Base-by-base conservation (phyloP, 2,113 vertebrate species). In the Pardalotus punctatus region DNA sequence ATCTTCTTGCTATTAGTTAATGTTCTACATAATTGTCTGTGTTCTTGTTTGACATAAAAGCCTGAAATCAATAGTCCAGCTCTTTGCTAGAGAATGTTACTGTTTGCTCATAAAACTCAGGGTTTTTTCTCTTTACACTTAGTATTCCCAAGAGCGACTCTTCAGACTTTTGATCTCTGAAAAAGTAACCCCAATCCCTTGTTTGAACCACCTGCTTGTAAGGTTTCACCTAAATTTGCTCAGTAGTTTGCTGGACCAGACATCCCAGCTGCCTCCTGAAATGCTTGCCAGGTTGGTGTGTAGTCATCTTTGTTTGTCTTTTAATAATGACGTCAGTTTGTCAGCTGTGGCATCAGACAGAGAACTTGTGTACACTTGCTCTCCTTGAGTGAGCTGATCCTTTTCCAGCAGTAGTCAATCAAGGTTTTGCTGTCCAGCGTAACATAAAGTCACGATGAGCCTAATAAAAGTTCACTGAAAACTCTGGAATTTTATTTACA, bases 61-160 rank as follows among this genome's bases (percentile, higher is more conserved):
- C 25, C 64, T 94, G 71, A 93, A 91, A 97, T 97, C 97, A 93
- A 96, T 97, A 93, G 43, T 22, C 64, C 19, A 47, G 58, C 28
- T 69, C 29, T 70, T 89, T 90, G 79, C 71, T 88, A 61, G 42
- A 58, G 85, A 87, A 67, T 64, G 11, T 36, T 81, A 74, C 69
- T 96, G 21, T 89, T 96, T 93, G 51, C 74, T 88, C 27, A 45
- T 2, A 54, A 35, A 64, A 64, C 45, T 53, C n/a, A 22, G 45
- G 47, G 7, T 71, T 95, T 82, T 90, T 82, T 67, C 35, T 70
- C 2, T 38, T 28, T 87, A 89, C 36, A 19, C 45, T 62, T 90
- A 20, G 22, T 33, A 36, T 92, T 84, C n/a, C 43, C 10, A 40
- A 24, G 11, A 82, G 12, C n/a, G 61, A 31, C 29, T 86, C 58